phyloP scores from a whole-genome alignment of 1,140 invertebrate genomes.

The Eumaeus atala region DNA sequence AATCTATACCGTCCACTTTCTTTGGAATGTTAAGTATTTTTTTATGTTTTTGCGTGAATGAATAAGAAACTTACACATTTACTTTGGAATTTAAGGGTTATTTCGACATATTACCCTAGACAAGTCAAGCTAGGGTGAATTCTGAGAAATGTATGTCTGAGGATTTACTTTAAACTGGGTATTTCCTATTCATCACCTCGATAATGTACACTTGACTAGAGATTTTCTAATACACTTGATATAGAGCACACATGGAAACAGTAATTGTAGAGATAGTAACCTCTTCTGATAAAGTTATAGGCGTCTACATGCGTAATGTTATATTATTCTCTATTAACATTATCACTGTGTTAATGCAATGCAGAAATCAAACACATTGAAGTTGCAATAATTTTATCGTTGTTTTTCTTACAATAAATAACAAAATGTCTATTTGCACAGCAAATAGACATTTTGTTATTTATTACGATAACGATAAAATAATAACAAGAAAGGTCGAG shows the following conservation, averaged over 20 bases:
- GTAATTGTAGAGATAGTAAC: conserved; percentile 1
- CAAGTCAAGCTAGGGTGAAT: no score
- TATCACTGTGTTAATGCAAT: conserved; percentile 1
- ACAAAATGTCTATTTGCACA: conserved; percentile 1
- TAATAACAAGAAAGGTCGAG: conserved; percentile 2
- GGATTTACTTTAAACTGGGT: conserved; percentile 2
- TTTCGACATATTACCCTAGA: no score
- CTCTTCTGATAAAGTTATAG: conserved; percentile 4
- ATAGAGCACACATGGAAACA: no score
- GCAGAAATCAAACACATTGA: neutral
- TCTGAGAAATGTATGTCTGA: conserved; percentile 4
- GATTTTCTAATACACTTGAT: conserved; percentile 9
- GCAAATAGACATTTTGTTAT: no score
- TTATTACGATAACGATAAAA: neutral
- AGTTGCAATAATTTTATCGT: neutral
- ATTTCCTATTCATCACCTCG: neutral
- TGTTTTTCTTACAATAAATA: neutral
- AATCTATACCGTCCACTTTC: no score
- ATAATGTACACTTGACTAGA: conserved; percentile 9
- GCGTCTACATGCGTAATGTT: no score
- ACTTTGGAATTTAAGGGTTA: no score
- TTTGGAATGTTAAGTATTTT: no score
- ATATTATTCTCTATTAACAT: conserved; percentile 3
- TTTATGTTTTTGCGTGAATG: no score
- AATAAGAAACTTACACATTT: no score